A percentile compares a stretch with the other conserved stretches of the same genome.
Evolutionary conservation across 2,113 vertebrate species (phyloP).

Genomic region (Lonchura striata): DNA sequence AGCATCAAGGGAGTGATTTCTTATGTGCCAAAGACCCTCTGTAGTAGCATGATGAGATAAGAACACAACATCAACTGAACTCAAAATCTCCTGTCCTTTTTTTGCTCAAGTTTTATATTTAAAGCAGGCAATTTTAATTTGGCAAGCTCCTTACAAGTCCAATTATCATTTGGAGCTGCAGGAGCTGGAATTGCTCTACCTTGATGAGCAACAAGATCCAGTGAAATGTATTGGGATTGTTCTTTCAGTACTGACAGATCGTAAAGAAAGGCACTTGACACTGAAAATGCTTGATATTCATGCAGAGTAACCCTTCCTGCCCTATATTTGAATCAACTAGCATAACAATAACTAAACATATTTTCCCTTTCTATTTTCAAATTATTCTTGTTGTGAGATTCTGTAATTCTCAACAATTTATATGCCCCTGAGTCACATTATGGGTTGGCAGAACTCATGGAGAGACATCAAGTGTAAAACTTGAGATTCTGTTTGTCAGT

Average conservation of each 20-base stretch:
- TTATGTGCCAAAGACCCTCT: background rate
- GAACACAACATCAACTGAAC: slow-evolving; percentile 9
- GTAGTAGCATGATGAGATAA: background rate
- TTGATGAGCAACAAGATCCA: slow-evolving; percentile 41
- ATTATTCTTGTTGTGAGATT: background rate
- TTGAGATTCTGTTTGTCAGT: background rate
- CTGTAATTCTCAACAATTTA: background rate
- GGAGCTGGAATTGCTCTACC: background rate
- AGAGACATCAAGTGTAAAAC: background rate
- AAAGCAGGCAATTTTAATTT: slow-evolving; percentile 63
- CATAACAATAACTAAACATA: background rate
- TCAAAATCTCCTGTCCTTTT: background rate
- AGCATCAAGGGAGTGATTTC: background rate
- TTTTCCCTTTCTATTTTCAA: background rate
- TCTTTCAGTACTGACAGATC: slow-evolving; percentile 3
- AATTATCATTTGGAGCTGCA: slow-evolving; percentile 68
- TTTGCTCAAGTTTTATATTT: slow-evolving; percentile 49
- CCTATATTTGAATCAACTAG: background rate
- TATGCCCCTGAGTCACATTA: background rate
- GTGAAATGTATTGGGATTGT: slow-evolving; percentile 1
- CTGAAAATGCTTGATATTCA: background rate
- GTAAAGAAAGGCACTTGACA: slow-evolving; percentile 12
- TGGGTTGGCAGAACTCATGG: background rate
- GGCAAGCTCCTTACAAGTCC: slow-evolving; percentile 38
- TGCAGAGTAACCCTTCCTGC: slow-evolving; percentile 22